phyloP scores from a whole-genome alignment of 2,797 vertebrate genomes.

The Taeniopygia guttata region DNA sequence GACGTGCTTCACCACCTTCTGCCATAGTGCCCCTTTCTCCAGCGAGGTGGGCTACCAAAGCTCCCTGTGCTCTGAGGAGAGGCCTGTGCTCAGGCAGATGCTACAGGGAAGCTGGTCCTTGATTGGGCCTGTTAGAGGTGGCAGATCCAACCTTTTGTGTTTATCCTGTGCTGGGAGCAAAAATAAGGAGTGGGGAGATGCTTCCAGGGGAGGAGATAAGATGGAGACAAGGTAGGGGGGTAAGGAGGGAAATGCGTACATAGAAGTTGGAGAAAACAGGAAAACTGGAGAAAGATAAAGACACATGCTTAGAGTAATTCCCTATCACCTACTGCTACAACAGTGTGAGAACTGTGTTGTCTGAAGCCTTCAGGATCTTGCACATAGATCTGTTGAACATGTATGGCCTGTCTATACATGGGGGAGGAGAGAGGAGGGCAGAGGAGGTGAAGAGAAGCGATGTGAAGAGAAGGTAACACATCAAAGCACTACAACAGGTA shows the following conservation, averaged over 20 bases:
- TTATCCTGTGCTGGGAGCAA: neutral
- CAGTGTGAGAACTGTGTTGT: neutral
- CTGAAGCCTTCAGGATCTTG: neutral
- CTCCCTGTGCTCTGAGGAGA: neutral
- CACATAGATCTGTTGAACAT: neutral
- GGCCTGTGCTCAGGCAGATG: neutral
- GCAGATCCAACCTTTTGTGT: neutral
- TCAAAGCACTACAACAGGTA: neutral
- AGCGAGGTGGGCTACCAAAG: neutral
- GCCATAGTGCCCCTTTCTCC: neutral
- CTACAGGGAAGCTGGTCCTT: rapidly evolving
- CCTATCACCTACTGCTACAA: neutral
- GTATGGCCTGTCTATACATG: too few species aligned
- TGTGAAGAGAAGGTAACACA: neutral
- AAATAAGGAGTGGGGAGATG: neutral
- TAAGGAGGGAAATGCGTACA: rapidly evolving
- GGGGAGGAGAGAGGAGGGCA: neutral
- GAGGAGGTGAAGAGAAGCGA: neutral
- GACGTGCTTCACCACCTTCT: neutral
- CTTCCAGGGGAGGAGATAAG: neutral
- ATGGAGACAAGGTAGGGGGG: rapidly evolving
- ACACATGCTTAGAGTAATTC: neutral
- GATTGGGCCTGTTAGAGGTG: rapidly evolving
- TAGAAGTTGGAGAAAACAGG: neutral
- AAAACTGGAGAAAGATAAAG: neutral